phyloP scores from a whole-genome alignment of 2,113 vertebrate genomes.

The Lagopus leucura region DNA sequence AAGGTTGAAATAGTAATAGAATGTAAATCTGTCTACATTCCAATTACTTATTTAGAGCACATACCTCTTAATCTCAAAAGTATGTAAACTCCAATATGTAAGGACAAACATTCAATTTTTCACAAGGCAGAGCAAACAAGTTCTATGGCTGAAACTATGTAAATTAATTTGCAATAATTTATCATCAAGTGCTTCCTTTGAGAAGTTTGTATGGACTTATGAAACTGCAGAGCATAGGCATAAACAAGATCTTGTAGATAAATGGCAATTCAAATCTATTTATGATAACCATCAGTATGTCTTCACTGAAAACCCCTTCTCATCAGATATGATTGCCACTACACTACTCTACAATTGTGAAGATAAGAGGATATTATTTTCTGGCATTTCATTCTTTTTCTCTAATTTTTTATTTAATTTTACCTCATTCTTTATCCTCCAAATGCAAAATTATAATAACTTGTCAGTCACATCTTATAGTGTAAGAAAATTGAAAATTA shows the following conservation, averaged over 20 bases:
- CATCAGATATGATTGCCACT: not conserved
- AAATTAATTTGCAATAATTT: not conserved
- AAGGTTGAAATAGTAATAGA: not conserved
- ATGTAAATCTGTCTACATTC: not conserved
- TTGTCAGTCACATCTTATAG: not conserved
- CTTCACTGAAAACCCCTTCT: slow-evolving; percentile 27
- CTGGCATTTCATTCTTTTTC: not conserved
- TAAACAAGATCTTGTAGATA: not conserved
- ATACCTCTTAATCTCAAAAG: not conserved
- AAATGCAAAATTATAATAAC: not conserved
- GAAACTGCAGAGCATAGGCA: not conserved
- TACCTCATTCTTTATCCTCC: not conserved
- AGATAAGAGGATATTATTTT: not conserved
- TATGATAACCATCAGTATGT: not conserved
- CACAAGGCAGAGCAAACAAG: not conserved
- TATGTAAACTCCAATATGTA: not conserved
- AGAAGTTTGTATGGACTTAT: not conserved
- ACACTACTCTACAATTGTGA: not conserved
- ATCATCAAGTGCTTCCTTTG: not conserved
- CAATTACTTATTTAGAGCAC: not conserved
- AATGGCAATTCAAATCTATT: not conserved
- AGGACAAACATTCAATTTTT: not conserved
- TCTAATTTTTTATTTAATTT: slow-evolving; percentile 33
- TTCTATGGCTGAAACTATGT: not conserved
- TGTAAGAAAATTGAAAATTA: slow-evolving; percentile 44